Base-by-base conservation (phyloP, 37 sponge, comb jelly and placozoan species). In the Beroe forskalii region DNA sequence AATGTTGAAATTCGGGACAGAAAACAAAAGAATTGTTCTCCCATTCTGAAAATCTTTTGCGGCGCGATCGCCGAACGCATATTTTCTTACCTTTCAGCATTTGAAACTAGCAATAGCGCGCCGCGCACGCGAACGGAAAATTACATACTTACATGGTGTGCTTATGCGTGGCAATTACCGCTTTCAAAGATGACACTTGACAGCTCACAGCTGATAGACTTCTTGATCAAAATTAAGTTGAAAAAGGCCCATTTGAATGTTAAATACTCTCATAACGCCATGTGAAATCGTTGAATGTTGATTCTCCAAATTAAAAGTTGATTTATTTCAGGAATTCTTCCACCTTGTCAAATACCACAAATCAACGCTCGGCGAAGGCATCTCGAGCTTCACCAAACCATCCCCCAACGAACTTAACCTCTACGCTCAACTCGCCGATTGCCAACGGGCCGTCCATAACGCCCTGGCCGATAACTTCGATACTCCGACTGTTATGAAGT, bases 401-500 rank as follows among this genome's bases (percentile, higher is more conserved):
- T 4, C 31, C 12, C 55, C 44, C 4, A n/a, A 20, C 24, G 86
- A 80, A 80, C 86, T 80, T 25, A 80, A 41, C 12, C 86, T 80
- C 55, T 44, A 41, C 40, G 3, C 28, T 1, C n/a, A 44, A 22
- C 35, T 80, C 9, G 30, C 14, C 28, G 55, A 80, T 9, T 80
- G 86, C 28, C 86, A 80, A 38, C 40, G 42, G 31, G 3, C 48
- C 28, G 86, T 80, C 30, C 86, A 80, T 48, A 44, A 41, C 30
- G 86, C 86, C 1, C 55, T 80, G 86, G 28, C 63, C 23, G 90
- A 90, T n/a, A 96, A 95, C 1, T 89, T 97, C 4, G 94, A 97
- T 90, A 97, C 96, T 3, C 93, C 94, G 0, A 32, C 67, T 9
- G 96, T 91, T 0, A 92, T 97, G 93, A 62, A 62, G 38, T 62